Evolutionary conservation across 2,888 invertebrate species (phyloP).

Genomic region (Brenthis ino): DNA sequence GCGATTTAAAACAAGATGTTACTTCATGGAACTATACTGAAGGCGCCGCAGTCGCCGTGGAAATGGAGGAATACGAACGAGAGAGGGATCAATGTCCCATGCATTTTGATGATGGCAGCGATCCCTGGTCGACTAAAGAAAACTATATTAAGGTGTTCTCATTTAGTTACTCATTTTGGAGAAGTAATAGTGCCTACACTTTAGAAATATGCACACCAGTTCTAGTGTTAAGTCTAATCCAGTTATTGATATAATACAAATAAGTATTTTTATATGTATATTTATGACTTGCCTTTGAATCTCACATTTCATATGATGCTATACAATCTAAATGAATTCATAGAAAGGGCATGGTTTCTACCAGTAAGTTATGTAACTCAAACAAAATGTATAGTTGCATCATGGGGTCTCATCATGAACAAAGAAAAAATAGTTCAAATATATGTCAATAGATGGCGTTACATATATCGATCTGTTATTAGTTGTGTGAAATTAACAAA

Average conservation of each 20-base stretch:
- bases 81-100: constrained; percentile 98
- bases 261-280: neutral
- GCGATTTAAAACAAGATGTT: constrained; percentile 94
- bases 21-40: constrained; percentile 93
- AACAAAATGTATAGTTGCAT: too few relatives aligned
- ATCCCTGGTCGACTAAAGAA: constrained; percentile 91
- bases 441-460: too few relatives aligned
- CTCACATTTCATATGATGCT: neutral
- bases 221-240: constrained; percentile 42
- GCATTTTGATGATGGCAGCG: constrained; percentile 96
- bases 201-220: constrained; percentile 48
- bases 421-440: too few relatives aligned
- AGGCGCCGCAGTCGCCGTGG: constrained; percentile 95
- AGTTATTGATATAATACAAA: constrained; percentile 9
- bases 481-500: too few relatives aligned
- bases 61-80: constrained; percentile 95
- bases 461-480: too few relatives aligned
- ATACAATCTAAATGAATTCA: too few relatives aligned
- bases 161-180: constrained; percentile 68
- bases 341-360: too few relatives aligned
- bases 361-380: too few relatives aligned
- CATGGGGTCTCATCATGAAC: too few relatives aligned
- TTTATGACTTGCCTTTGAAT: neutral
- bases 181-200: constrained; percentile 51
- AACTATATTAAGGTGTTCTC: constrained; percentile 87